Base-by-base conservation (phyloP, 2,888 invertebrate species). In the Dusona sp. region DNA sequence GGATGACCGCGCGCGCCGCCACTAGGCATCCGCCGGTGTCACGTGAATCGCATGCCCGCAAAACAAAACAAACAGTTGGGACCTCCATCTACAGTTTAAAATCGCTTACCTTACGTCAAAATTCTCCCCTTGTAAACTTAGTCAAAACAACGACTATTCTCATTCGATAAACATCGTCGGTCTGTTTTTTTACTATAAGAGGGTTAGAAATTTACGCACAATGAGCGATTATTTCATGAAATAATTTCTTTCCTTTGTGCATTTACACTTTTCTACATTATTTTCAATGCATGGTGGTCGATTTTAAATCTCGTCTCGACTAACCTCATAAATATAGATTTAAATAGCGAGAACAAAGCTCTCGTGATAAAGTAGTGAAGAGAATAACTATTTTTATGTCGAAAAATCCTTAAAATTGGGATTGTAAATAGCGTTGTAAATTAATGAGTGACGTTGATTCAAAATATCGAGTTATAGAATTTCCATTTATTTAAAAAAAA, bases 1-100 rank as follows among this genome's bases (percentile, higher is more conserved):
- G 86, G 84, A 79, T 88, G 88, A 88, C 88, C 89, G 89, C 89
- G 88, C 89, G 92, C 90, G 92, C 91, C 91, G 92, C 92, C 92
- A 91, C 92, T 90, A 90, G 77, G 90, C 92, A 90, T 87, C 88
- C 93, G 90, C 89, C 90, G 91, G 90, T 92, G 96, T 96, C 96
- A 96, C 96, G 96, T 96, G 96, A 96, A 96, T 96, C 95, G 95
- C 96, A 95, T 96, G 96, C 96, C 96, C 91, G 95, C 79, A 95
- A 96, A 96, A 96, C 96, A 96, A 96, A 96, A 96, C 96, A 96
- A 95, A 95, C 95, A 95, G 94, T 94, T 94, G 94, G 93, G 61
- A 36, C 90, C 88, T 89, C 79, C 38, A 61, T 73, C 25, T 72
- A 79, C 57, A 79, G 70, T 72, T 51, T 13, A 67, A 78, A 33